Evolutionary conservation across 2,797 vertebrate genomes (phyloP).

Genomic region (Yasuhikotakia modesta): DNA sequence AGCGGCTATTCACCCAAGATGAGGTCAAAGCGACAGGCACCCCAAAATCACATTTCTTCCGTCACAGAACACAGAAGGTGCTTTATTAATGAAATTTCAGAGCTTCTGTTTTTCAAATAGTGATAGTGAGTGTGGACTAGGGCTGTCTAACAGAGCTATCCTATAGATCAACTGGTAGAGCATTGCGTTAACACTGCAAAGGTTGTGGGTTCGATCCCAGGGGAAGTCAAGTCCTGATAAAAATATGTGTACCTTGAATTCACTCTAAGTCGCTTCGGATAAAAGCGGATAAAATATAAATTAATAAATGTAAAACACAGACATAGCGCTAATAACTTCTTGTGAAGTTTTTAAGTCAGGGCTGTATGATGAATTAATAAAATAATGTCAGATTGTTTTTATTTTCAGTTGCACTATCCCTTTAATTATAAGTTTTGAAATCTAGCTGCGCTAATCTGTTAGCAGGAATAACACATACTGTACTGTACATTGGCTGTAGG

Average conservation of each 20-base stretch:
- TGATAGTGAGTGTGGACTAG: background rate
- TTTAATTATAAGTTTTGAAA: constrained; percentile 4
- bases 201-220: too few species aligned
- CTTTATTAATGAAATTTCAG: background rate
- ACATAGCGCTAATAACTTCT: too few species aligned
- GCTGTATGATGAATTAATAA: too few species aligned
- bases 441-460: constrained; percentile 24
- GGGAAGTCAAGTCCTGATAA: too few species aligned
- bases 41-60: constrained; percentile 5
- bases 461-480: background rate
- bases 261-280: too few species aligned
- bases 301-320: too few species aligned
- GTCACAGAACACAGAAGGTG: background rate
- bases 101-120: background rate
- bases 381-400: background rate
- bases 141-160: too few species aligned
- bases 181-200: too few species aligned
- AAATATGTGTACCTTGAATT: too few species aligned
- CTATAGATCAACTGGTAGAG: too few species aligned
- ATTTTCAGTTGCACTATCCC: background rate
- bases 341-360: too few species aligned
- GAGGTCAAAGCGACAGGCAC: constrained; percentile 51
- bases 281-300: too few species aligned
- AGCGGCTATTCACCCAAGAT: constrained; percentile 31
- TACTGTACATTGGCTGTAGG: constrained; percentile 57